Evolutionary conservation across 2,888 invertebrate species (phyloP).

Genomic region (Alitta virens): DNA sequence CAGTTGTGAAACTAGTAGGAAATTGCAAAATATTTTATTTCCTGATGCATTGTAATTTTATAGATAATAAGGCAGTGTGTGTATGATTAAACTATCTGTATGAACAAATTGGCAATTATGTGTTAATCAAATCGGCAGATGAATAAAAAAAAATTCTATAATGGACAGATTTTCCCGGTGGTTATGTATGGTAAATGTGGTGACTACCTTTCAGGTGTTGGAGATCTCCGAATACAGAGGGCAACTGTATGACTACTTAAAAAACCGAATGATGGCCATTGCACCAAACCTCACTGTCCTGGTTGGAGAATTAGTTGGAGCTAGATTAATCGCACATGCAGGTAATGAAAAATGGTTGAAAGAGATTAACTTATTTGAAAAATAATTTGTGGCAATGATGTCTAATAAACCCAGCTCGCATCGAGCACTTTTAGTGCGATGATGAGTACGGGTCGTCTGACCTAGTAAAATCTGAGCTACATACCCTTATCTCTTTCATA

Average conservation of each 20-base stretch:
- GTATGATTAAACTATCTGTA: no score
- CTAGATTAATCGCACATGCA: slow-evolving; percentile 94
- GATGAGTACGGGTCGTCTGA: neutral
- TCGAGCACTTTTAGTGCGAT: neutral
- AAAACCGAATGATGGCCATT: slow-evolving; percentile 96
- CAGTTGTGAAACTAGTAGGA: no score
- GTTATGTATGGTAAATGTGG: neutral
- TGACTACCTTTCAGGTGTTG: slow-evolving; percentile 64
- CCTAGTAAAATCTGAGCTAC: neutral
- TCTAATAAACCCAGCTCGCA: neutral
- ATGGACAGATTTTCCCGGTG: no score
- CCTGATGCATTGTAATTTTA: no score
- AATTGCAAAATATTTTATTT: no score
- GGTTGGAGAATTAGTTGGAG: slow-evolving; percentile 96
- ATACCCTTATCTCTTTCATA: neutral
- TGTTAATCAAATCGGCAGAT: no score
- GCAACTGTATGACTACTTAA: slow-evolving; percentile 88
- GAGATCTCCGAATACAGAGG: slow-evolving; percentile 87
- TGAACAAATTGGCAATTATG: no score
- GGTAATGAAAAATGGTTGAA: slow-evolving; percentile 60
- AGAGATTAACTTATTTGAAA: neutral
- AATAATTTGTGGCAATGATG: neutral
- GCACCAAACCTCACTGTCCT: slow-evolving; percentile 95
- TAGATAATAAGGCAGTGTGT: no score
- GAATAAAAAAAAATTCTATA: no score